Conservation (phyloP, 1,140 invertebrate species). For the Brachionus koreanus region DNA sequence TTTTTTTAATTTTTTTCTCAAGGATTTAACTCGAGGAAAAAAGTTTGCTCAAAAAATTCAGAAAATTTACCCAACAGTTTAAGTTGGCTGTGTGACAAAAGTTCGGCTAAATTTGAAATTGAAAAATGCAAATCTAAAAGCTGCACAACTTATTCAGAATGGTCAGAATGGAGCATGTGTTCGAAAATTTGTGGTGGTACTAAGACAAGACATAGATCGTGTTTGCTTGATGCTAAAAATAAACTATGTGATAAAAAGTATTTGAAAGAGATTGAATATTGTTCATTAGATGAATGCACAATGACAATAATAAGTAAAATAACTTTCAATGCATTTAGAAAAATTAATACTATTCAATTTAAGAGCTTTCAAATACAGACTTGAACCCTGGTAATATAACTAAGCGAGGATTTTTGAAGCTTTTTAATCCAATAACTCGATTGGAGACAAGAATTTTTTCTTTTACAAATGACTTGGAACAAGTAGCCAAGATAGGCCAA, state of each 20-base stretch:
- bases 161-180: conserved; percentile 28
- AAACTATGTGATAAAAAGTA: conserved; percentile 17
- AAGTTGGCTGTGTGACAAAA: neutral
- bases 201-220: neutral
- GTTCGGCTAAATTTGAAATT: neutral
- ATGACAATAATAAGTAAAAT: conserved; percentile 10
- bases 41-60: neutral
- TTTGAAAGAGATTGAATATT: conserved; percentile 16
- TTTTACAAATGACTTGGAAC: neutral
- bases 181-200: conserved; percentile 36
- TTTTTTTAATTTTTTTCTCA: neutral
- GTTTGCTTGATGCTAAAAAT: neutral
- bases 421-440: neutral
- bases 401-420: neutral
- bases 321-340: neutral
- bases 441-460: neutral
- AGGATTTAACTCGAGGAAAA: neutral
- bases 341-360: neutral
- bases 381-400: conserved; percentile 13
- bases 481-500: neutral
- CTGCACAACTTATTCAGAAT: neutral
- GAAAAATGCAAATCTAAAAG: conserved; percentile 3
- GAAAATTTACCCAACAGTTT: neutral
- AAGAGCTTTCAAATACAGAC: neutral
- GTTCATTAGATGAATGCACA: conserved; percentile 13